Base-by-base conservation (phyloP, 2,113 vertebrate species). In the Hystrix brachyura region DNA sequence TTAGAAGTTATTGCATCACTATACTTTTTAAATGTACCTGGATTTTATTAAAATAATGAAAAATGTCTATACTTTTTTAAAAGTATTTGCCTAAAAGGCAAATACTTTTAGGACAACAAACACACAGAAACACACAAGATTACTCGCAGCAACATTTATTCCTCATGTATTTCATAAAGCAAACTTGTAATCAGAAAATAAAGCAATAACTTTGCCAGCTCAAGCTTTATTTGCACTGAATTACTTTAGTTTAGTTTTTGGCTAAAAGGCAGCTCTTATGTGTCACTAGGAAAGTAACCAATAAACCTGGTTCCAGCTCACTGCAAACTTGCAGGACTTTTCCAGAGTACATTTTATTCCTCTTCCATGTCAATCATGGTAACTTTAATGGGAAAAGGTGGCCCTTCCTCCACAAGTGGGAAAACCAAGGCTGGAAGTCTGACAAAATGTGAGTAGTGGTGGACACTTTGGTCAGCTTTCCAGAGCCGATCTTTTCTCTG, bases 1-100 rank as follows among this genome's bases (percentile, higher is more conserved):
- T 67, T 62, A 91, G 11, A 62, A 87, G 87, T 87, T 90, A 83
- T 57, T 59, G 1, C 81, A 38, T 82, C 38, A 55, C 25, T 69
- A 19, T 53, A 9, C 12, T 69, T 94, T 92, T 59, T 5, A 78
- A 94, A 34, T 32, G 90, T 21, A 8, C 23, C 10, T 93, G 7
- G 0, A 38, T 80, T 95, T 93, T 91, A 82, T 78, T 57, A 81
- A 94, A 90, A 95, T 79, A 53, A 82, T 87, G 23, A 92, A 57
- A 95, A 91, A 82, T 93, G 2, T 3, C 27, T 34, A 65, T 60
- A 55, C 38, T 38, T 38, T 38, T 38, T 38, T 38, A 38, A 38
- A 38, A 38, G 2, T 38, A 38, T 38, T 38, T 38, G 38, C 38
- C 38, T 38, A 38, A 38, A 38, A 38, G 38, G 38, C 88, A 93